Conservation (phyloP, 1,140 invertebrate genomes). For the Tetraneura akinire region DNA sequence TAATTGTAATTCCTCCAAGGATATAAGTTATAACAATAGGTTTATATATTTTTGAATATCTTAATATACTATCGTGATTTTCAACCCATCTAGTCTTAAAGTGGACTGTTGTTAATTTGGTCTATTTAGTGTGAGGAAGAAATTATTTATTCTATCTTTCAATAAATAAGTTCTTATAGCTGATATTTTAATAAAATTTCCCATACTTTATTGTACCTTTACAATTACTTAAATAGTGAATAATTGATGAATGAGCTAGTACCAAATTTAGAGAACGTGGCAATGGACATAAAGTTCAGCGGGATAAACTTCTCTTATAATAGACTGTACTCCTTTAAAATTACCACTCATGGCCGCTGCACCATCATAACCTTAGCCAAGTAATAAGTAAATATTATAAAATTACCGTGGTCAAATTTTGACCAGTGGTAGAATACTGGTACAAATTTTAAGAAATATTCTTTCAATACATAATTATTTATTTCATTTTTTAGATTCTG, state of each 20-base stretch:
- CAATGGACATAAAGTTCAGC: conserved; percentile 56
- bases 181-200: neutral
- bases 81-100: neutral
- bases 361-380: conserved; percentile 57
- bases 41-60: conserved; percentile 6
- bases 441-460: conserved; percentile 55
- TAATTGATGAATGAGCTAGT: conserved; percentile 26
- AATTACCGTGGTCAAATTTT: conserved; percentile 27
- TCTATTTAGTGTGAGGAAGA: neutral
- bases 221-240: neutral
- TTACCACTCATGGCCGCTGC: conserved; percentile 55
- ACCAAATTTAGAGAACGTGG: conserved; percentile 57
- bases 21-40: neutral
- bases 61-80: neutral
- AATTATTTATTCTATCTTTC: neutral
- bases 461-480: conserved; percentile 50
- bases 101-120: conserved; percentile 2
- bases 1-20: neutral
- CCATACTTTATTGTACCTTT: neutral
- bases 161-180: neutral
- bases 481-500: conserved; percentile 30
- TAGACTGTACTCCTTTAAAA: conserved; percentile 56
- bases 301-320: conserved; percentile 56
- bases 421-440: conserved; percentile 54
- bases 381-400: conserved; percentile 53